Conservation (phyloP, 2,113 vertebrate genomes). For the rabbit (Oryctolagus cuniculus) region DNA sequence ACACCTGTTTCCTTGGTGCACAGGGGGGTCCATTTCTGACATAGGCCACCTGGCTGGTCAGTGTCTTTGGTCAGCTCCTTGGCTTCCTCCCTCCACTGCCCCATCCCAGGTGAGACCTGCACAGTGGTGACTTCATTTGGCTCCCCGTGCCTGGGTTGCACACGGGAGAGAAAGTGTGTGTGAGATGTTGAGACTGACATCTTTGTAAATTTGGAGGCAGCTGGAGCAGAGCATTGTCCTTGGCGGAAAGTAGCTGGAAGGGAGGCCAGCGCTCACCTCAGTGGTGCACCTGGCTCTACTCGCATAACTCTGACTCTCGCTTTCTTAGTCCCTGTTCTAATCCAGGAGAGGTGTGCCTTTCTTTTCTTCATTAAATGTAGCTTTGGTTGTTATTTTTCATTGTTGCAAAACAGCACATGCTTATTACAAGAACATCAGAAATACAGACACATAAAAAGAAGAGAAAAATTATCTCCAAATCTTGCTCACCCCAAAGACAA, state of each 20-base stretch:
- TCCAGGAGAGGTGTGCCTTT: not conserved
- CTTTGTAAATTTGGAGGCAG: not conserved
- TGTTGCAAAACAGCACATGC: slow-evolving; percentile 17
- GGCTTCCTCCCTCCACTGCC: not conserved
- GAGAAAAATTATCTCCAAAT: not conserved
- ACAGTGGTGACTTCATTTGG: not conserved
- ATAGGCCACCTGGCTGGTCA: not conserved
- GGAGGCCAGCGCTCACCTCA: not conserved
- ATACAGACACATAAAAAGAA: slow-evolving; percentile 19
- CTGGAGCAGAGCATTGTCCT: not conserved
- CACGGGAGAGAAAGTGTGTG: not conserved
- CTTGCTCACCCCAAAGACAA: not conserved
- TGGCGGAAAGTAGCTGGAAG: not conserved
- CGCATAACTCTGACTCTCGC: not conserved
- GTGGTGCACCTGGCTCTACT: not conserved
- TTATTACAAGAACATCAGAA: slow-evolving; percentile 23
- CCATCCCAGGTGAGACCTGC: not conserved
- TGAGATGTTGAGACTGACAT: too few species aligned
- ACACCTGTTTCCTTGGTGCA: not conserved
- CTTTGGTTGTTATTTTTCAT: slow-evolving; percentile 44
- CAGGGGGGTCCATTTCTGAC: not conserved
- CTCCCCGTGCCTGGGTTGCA: not conserved
- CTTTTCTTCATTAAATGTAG: slow-evolving; percentile 52
- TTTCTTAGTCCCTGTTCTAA: not conserved
- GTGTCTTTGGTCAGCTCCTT: not conserved